Evolutionary conservation across 2,888 invertebrate genomes (phyloP), one percentile per base, ranked within the genome.

Genomic region (Orthosia incerta): DNA sequence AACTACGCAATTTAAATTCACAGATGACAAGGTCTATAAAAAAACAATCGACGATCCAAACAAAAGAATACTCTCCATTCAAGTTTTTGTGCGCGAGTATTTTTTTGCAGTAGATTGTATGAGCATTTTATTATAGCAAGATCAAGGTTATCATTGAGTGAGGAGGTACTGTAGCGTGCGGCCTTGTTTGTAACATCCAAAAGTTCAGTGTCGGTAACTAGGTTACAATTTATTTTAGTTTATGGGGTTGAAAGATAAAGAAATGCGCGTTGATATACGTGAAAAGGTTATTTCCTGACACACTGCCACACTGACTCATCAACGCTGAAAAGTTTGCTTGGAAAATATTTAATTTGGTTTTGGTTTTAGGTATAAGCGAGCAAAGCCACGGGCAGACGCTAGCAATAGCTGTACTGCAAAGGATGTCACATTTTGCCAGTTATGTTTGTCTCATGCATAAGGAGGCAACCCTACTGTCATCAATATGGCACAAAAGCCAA

Each of bases 121-220:
- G 20, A 51, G 12, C 20, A 45, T 74, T 71, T 46, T 71, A 56
- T 55, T 48, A 26, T 45, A 48, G 53, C 69, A 64, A 74, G 80
- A 84, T 84, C 84, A 83, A 83, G 83, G 79, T 26, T 56, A 23
- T 18, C 31, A 50, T 48, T 66, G 26, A 61, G n/a, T 2, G 46
- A 23, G 51, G n/a, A 39, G 2, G 3, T n/a, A 18, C 5, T 23
- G 15, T 20, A 18, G 18, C 26, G n/a, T 20, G n/a, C 0, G 61
- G 45, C 82, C 61, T 79, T 60, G n/a, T 62, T 56, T 16, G 9
- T 12, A 23, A 51, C 39, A 15, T 20, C 23, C 18, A 55, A 61
- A 75, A 59, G n/a, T 16, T 67, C 48, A 56, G 16, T 26, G 55
- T 51, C 13, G 20, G 13, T 26, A 51, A 23, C 23, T 53, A 18